A percentile compares a stretch with the other conserved stretches of the same genome.
Conservation (phyloP, 2,113 vertebrate species). For the Oncorhynchus nerka region DNA sequence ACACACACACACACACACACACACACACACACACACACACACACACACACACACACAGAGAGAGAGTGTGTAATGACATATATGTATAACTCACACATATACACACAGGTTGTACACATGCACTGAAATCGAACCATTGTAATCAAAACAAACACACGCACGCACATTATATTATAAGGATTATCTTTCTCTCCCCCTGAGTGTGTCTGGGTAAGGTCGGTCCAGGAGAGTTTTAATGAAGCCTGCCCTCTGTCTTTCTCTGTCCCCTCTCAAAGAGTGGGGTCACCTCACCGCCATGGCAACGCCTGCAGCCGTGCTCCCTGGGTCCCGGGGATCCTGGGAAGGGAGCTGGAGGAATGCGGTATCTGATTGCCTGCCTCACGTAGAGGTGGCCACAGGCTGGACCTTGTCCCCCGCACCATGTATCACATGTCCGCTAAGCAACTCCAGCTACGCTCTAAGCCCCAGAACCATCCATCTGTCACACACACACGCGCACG, state of each 20-base stretch:
- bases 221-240: background rate
- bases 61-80: background rate
- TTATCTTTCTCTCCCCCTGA: background rate
- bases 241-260: background rate
- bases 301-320: slow-evolving; percentile 57
- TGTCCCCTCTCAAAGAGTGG: slow-evolving; percentile 31
- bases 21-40: slow-evolving; percentile 17
- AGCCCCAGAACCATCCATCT: slow-evolving; percentile 22
- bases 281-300: slow-evolving; percentile 51
- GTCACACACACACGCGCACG: background rate
- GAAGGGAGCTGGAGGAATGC: slow-evolving; percentile 58
- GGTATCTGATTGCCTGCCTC: slow-evolving; percentile 37
- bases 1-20: background rate
- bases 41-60: background rate
- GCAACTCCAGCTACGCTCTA: slow-evolving; percentile 1
- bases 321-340: slow-evolving; percentile 54
- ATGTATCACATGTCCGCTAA: slow-evolving; percentile 28
- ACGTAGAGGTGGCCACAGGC: slow-evolving; percentile 5
- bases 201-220: background rate
- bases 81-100: background rate
- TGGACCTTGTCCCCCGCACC: background rate
- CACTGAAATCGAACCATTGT: no score
- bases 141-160: background rate
- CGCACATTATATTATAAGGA: background rate
- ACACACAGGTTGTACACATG: no score